Evolutionary conservation across 2,797 vertebrate genomes (phyloP).

Genomic region (Lepilemur ruficaudatus): DNA sequence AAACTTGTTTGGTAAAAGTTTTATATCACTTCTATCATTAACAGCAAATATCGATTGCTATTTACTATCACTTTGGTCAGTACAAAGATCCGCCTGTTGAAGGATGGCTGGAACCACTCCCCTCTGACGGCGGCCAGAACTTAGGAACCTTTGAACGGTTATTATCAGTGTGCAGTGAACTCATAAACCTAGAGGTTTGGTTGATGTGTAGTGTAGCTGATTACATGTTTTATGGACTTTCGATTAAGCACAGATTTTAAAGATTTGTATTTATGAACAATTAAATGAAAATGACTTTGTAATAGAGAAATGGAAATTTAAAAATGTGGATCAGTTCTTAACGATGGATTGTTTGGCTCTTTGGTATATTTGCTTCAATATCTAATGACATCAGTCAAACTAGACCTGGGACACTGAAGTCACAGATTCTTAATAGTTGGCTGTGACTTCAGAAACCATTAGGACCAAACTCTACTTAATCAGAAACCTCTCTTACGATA

Average conservation of each 20-base stretch:
- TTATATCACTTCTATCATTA: neutral
- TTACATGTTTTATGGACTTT: neutral
- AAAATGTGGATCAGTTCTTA: neutral
- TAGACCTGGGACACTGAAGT: neutral
- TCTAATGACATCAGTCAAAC: neutral
- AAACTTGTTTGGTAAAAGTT: neutral
- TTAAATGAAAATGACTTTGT: neutral
- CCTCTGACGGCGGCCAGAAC: neutral
- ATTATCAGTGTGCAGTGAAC: neutral
- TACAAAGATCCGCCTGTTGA: neutral
- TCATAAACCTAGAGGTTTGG: neutral
- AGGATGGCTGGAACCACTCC: rapidly evolving
- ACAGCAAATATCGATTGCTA: neutral
- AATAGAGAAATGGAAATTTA: neutral
- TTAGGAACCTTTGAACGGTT: rapidly evolving
- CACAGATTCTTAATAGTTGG: neutral
- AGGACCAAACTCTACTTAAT: neutral
- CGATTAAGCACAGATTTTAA: neutral
- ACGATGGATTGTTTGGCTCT: neutral
- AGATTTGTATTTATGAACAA: neutral
- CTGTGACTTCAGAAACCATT: neutral
- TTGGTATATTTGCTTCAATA: neutral
- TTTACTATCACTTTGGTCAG: neutral
- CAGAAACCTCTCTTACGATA: neutral
- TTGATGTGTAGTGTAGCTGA: neutral